Conservation (phyloP, 2,113 vertebrate species). For the Gobio gobio region DNA sequence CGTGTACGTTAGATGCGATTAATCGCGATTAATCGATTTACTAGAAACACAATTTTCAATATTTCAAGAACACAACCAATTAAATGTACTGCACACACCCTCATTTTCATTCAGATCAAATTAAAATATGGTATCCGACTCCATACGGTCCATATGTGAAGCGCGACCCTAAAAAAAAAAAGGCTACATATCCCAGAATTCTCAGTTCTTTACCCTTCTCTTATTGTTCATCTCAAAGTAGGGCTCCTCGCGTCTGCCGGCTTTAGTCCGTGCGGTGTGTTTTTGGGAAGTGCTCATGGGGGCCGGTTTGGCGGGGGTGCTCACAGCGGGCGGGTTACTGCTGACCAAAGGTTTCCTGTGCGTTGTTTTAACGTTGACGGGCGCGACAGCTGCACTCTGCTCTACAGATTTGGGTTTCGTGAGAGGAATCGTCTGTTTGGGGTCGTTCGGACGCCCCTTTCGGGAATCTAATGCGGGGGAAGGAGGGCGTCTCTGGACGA, state of each 20-base stretch:
- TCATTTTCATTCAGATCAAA: neutral
- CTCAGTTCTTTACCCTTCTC: conserved; percentile 74
- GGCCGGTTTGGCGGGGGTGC: conserved; percentile 58
- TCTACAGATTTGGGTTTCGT: neutral
- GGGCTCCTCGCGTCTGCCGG: conserved; percentile 76
- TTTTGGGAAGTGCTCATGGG: conserved; percentile 41
- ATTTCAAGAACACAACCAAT: too few species aligned
- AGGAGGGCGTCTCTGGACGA: conserved; percentile 65
- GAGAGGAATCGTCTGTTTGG: conserved; percentile 46
- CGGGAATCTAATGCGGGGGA: conserved; percentile 69
- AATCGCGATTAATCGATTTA: too few species aligned
- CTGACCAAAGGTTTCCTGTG: conserved; percentile 49
- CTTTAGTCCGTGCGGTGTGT: conserved; percentile 35
- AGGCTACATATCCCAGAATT: neutral
- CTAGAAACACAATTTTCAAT: too few species aligned
- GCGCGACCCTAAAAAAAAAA: too few species aligned
- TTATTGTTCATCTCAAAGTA: conserved; percentile 90
- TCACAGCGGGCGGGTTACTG: conserved; percentile 49
- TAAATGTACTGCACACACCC: neutral
- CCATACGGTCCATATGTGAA: neutral
- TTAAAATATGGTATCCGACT: neutral
- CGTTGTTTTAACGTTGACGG: neutral
- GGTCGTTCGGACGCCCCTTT: conserved; percentile 56
- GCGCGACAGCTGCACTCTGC: neutral
- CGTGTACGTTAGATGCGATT: too few species aligned